These are phyloP conservation scores for Halisarca cf. caerulea DNA, from an alignment of 37 sponge, comb jelly and placozoan species.

Conservation along the genomic window DNA sequence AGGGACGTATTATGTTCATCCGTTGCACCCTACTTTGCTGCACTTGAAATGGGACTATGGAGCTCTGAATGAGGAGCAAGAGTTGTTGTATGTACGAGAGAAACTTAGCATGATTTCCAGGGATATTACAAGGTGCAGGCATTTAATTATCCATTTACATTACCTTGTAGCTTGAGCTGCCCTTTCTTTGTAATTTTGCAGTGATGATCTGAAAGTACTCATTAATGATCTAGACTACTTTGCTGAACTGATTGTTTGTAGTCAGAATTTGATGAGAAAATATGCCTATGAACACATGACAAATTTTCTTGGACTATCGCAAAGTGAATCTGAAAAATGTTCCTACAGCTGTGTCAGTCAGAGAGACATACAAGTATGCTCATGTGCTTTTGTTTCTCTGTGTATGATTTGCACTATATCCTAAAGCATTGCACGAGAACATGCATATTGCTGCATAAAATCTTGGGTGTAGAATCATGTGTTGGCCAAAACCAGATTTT, in stretches of 20 bases:
- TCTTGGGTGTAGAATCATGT: too few species aligned
- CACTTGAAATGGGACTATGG: conserved; percentile 88
- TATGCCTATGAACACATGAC: conserved; percentile 71
- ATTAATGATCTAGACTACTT: neutral
- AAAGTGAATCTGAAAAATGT: conserved; percentile 40
- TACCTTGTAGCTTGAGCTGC: neutral
- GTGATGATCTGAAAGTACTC: too few species aligned
- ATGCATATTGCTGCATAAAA: too few species aligned
- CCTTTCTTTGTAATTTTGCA: neutral
- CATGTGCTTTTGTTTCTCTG: too few species aligned
- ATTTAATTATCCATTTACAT: neutral
- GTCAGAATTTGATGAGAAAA: conserved; percentile 71
- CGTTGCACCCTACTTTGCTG: conserved; percentile 76
- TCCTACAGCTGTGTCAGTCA: conserved; percentile 88
- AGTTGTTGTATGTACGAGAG: conserved; percentile 68
- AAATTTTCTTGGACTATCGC: neutral
- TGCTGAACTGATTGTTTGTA: conserved; percentile 49
- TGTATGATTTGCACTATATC: too few species aligned
- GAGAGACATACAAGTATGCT: conserved; percentile 72
- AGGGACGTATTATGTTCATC: conserved; percentile 77
- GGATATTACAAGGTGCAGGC: neutral
- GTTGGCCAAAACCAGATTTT: too few species aligned
- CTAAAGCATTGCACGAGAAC: too few species aligned
- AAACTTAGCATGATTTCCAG: conserved; percentile 58
- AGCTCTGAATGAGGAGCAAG: conserved; percentile 71